Evolutionary conservation across 2,113 vertebrate genomes (phyloP), one percentile per base, ranked within the genome.

Genomic region (Delphinus delphis): DNA sequence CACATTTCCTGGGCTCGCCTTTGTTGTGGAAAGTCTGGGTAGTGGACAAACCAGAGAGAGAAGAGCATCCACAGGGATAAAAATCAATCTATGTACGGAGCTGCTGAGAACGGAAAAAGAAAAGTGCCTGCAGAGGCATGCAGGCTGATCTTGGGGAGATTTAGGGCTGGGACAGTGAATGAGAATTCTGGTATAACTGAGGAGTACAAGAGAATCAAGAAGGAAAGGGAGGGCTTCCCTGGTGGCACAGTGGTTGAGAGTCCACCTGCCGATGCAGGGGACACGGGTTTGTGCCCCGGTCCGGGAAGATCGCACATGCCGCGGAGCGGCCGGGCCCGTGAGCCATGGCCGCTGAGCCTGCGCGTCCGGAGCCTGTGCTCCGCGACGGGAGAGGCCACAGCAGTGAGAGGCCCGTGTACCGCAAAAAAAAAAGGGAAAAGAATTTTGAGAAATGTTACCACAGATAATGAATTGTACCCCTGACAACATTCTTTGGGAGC

Each of bases 21-120:
- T 73, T n/a, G 20, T 58, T 90, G 31, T n/a, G 15, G n/a, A 41
- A 68, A 58, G 15, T 67, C 10, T 79, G 33, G 41, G 18, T 55
- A 20, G 13, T 31, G 26, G 62, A 36, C 15, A 87, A 50, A 38
- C 14, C 7, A 71, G 70, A 50, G 28, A 44, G 50, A 76, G 50
- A 50, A 53, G 13, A 26, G 14, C 11, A 60, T 36, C 7, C 5
- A 63, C 44, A 44, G 28, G 63, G 44, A 2, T 14, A 60, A 55
- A 55, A 6, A 8, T 44, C 23, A 13, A 4, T 31, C 28, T 21
- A 41, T 8, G 25, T 5, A 3, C 9, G 14, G 0, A 38, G 2
- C 12, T 38, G 53, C 74, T 63, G 53, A 10, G 12, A 23, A 77
- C 1, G 36, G 25, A 60, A 25, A 41, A 12, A n/a, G 81, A 17